Conservation (phyloP, 2,113 vertebrate genomes). For the Manacus vitellinus region DNA sequence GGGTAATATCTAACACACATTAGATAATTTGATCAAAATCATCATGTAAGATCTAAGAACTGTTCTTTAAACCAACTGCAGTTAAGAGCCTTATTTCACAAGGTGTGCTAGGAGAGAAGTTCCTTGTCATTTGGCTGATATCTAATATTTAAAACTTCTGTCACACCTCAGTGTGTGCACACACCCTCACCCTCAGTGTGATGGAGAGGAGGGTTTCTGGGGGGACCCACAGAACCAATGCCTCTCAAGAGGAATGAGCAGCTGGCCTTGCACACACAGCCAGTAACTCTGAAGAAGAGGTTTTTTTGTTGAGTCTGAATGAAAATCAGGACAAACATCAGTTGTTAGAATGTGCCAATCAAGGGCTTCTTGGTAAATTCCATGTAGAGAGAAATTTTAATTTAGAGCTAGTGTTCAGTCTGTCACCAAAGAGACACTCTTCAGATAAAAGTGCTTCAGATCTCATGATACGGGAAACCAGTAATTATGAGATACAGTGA, state of each 20-base stretch:
- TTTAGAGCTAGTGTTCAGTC: not conserved
- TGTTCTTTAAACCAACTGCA: not conserved
- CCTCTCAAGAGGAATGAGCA: not conserved
- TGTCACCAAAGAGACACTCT: conserved; percentile 1
- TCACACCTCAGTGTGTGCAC: not conserved
- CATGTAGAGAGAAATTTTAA: not conserved
- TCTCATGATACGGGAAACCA: not conserved
- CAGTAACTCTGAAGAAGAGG: not conserved
- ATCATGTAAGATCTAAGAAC: not conserved
- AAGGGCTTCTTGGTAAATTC: conserved; percentile 2
- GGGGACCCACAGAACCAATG: not conserved
- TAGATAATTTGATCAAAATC: not conserved
- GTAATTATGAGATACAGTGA: conserved; percentile 47
- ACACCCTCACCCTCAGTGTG: fast-evolving
- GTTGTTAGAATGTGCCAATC: conserved; percentile 27
- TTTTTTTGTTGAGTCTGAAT: conserved; percentile 24
- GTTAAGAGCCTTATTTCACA: not conserved
- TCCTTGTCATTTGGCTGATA: not conserved
- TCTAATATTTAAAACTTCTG: not conserved
- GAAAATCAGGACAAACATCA: conserved; percentile 11
- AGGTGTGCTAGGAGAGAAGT: fast-evolving
- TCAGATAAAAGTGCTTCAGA: conserved; percentile 16
- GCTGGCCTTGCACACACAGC: not conserved
- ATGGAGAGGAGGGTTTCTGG: not conserved
- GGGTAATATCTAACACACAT: not conserved